Evolutionary conservation across 2,888 invertebrate genomes (phyloP), one percentile per base, ranked within the genome.

Genomic region (Acleris emargana): DNA sequence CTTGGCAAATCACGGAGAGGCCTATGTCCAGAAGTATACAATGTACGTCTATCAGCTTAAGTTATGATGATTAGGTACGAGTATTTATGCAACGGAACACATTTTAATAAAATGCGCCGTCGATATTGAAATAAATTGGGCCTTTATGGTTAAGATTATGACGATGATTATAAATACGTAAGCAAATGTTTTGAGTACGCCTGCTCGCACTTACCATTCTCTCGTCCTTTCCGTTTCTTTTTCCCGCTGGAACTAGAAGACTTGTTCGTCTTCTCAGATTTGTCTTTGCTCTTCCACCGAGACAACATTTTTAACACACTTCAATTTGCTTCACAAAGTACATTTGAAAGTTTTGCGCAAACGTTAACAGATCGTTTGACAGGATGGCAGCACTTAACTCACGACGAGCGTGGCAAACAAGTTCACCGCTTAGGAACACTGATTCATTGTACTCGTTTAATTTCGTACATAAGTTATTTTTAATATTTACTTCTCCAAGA

Each of bases 241-340:
- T 97, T 97, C 67, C 95, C 94, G 67, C 94, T 93, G 54, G 93
- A 90, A 68, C 80, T 83, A 9, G 89, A 86, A 49, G 88, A 88
- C 78, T 94, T 94, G 69, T 93, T 90, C 77, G 93, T 93, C 88
- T 96, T 96, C 80, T 95, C 94, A 72, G 95, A 93, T 88, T 96
- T 96, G 88, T 96, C 96, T 93, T 96, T 96, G 84, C 95, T 96
- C 87, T 96, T 96, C 96, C 96, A 96, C 80, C 96, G 95, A 80
- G 95, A 96, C 86, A 96, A 93, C 96, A 96, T 96, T 85, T 87
- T 79, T 51, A 25, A 57, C 58, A 63, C 50, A 22, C 22, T 47
- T 38, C 16, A 47, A 55, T 18, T 22, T 22, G 20, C 32, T 55
- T 60, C 18, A 60, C 43, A 9, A 52, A 57, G 60, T 57, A 38